These are phyloP conservation scores for Tychaedon coryphoeus DNA, from an alignment of 2,113 vertebrate species.

Conservation along the genomic window DNA sequence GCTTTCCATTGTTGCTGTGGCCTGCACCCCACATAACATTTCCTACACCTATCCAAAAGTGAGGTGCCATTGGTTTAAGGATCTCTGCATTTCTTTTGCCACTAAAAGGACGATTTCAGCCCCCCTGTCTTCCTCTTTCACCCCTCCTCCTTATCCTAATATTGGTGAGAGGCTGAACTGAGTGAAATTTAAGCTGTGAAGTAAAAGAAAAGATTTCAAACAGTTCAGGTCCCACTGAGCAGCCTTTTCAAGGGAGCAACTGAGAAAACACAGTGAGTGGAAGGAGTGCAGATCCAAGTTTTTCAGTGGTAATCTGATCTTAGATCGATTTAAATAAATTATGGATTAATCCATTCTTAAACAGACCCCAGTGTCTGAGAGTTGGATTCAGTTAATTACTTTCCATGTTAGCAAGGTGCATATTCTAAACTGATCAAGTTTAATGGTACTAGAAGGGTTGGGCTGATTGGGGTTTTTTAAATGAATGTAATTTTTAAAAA, in stretches of 20 bases:
- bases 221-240: not conserved
- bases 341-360: conserved; percentile 20
- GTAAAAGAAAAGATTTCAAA: not conserved
- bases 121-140: not conserved
- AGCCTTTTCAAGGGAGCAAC: not conserved
- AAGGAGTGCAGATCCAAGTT: not conserved
- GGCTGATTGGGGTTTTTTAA: rapidly evolving
- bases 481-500: not conserved
- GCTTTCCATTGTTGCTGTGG: not conserved
- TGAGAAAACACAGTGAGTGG: not conserved
- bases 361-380: not conserved
- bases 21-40: not conserved
- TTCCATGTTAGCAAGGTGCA: not conserved
- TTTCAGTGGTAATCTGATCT: not conserved
- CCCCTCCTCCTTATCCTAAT: not conserved
- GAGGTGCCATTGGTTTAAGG: not conserved
- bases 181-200: not conserved
- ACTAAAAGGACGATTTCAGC: not conserved
- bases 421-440: not conserved
- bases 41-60: not conserved
- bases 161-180: not conserved
- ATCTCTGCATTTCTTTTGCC: not conserved
- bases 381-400: not conserved
- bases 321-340: not conserved
- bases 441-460: not conserved